Percentiles rank a stretch among this genome's conserved stretches.
Evolutionary conservation across 1,140 invertebrate species (phyloP).

Genomic region (Megalonaias nervosa): DNA sequence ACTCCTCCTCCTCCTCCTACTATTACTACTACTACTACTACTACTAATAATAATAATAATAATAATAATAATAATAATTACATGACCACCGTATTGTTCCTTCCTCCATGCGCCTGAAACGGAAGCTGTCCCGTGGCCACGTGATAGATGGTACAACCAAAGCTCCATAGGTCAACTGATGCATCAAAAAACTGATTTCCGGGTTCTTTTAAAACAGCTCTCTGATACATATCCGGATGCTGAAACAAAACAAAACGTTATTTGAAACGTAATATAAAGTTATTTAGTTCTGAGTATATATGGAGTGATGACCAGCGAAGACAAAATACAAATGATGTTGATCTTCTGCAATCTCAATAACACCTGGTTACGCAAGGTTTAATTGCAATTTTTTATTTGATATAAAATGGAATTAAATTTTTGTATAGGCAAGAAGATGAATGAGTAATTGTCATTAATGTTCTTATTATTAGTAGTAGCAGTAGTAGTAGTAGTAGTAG

Average conservation of each 20-base stretch:
- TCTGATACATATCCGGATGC: constrained; percentile 97
- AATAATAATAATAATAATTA: constrained; percentile 70
- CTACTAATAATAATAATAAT: neutral
- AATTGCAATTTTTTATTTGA: too few species aligned
- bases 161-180: constrained; percentile 95
- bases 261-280: neutral
- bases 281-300: neutral
- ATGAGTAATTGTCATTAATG: too few species aligned
- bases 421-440: too few species aligned
- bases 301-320: neutral
- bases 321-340: neutral
- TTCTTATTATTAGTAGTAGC: too few species aligned
- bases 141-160: constrained; percentile 97
- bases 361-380: too few species aligned
- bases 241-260: constrained; percentile 42
- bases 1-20: too few species aligned
- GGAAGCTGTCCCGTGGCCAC: constrained; percentile 95
- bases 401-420: too few species aligned
- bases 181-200: constrained; percentile 90
- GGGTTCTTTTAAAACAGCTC: constrained; percentile 88
- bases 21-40: neutral
- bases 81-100: constrained; percentile 96
- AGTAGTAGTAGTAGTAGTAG: too few species aligned
- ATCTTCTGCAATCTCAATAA: too few species aligned
- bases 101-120: constrained; percentile 92